Conservation (phyloP, 2,797 vertebrate genomes). For the Pseudochirops cupreus region DNA sequence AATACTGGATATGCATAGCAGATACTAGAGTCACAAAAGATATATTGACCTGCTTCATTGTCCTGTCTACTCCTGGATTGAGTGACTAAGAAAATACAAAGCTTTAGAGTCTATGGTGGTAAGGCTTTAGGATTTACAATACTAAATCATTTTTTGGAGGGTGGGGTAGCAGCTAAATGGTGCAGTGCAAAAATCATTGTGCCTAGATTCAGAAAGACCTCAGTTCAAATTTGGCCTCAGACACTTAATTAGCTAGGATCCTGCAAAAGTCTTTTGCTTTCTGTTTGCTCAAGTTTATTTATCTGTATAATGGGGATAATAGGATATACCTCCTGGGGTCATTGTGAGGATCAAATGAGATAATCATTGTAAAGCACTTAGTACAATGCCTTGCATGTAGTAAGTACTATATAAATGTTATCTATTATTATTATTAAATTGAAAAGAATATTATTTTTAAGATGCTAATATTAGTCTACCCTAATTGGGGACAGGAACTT, state of each 20-base stretch:
- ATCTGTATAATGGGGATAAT: too few relatives aligned
- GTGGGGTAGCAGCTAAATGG: not conserved
- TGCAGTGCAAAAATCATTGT: not conserved
- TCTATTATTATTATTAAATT: not conserved
- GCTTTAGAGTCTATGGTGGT: not conserved
- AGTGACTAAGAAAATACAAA: not conserved
- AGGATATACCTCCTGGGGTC: not conserved
- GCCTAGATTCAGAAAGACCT: not conserved
- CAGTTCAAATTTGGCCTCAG: not conserved
- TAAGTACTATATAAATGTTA: not conserved
- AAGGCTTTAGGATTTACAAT: not conserved
- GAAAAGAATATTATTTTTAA: not conserved
- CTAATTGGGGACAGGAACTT: not conserved
- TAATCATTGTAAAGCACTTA: not conserved
- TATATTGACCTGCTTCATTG: not conserved
- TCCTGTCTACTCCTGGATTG: not conserved
- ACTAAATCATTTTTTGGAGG: not conserved
- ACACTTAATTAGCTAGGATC: not conserved
- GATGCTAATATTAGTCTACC: slow-evolving; percentile 16
- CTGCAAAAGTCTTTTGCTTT: not conserved
- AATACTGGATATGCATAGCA: not conserved
- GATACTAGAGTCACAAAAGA: not conserved
- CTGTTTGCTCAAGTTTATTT: not conserved
- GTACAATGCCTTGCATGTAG: not conserved
- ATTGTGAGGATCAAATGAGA: not conserved